phyloP scores from a whole-genome alignment of 2,888 invertebrate genomes.

The Kryphioiulus occultus region DNA sequence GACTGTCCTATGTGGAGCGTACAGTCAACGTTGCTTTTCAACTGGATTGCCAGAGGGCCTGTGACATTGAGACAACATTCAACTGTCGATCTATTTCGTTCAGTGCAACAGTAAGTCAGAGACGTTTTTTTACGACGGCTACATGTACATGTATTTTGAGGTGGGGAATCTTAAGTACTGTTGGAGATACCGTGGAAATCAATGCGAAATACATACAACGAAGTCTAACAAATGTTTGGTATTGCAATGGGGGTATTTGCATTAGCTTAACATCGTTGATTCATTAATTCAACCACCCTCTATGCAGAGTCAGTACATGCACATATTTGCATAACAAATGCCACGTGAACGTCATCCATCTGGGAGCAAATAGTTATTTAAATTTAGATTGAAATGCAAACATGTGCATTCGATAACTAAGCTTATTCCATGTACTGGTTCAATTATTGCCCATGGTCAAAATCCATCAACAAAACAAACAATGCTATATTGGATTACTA shows the following conservation, averaged over 20 bases:
- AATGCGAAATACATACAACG: background rate
- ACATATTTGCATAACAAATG: background rate
- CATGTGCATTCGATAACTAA: background rate
- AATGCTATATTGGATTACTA: background rate
- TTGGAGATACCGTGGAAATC: too few relatives aligned
- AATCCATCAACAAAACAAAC: background rate
- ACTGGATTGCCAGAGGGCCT: conserved; percentile 63
- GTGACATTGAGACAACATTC: conserved; percentile 63
- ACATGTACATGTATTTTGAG: too few relatives aligned
- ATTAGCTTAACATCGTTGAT: background rate
- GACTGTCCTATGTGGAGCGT: conserved; percentile 63
- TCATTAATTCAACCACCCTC: background rate
- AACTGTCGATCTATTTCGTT: conserved; percentile 61
- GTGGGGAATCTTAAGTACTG: too few relatives aligned
- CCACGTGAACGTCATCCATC: background rate
- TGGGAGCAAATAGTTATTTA: background rate
- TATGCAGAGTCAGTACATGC: background rate
- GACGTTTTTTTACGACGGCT: too few relatives aligned
- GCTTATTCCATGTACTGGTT: background rate
- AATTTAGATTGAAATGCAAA: background rate
- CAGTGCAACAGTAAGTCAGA: background rate
- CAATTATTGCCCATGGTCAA: background rate
- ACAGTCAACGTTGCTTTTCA: conserved; percentile 61
- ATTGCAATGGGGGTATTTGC: background rate
- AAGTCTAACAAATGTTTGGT: background rate